A percentile compares a stretch with the other conserved stretches of the same genome.
Evolutionary conservation across 2,113 vertebrate species (phyloP).

Genomic region (Anguilla rostrata): DNA sequence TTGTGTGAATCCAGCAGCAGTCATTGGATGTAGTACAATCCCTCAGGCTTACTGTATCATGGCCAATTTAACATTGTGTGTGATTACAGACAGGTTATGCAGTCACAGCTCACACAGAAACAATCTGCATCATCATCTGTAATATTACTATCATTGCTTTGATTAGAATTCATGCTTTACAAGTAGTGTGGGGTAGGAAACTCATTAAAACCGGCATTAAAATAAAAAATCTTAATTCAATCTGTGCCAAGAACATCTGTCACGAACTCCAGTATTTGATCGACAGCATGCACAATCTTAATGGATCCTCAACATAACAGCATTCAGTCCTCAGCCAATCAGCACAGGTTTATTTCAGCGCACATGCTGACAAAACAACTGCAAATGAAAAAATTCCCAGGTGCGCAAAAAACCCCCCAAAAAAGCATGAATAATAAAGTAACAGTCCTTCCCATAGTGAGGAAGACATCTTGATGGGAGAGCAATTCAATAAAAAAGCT

Average conservation of each 20-base stretch:
- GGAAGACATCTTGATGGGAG: no score
- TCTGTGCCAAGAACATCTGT: not conserved
- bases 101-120: not conserved
- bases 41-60: not conserved
- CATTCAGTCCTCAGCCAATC: not conserved
- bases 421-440: no score
- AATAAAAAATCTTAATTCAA: not conserved
- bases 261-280: not conserved
- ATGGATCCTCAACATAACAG: slow-evolving; percentile 53
- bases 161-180: slow-evolving; percentile 40
- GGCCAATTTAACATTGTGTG: not conserved
- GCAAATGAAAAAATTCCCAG: not conserved
- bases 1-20: not conserved
- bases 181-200: slow-evolving; percentile 12
- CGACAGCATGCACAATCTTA: slow-evolving; percentile 41
- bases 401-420: no score
- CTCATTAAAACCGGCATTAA: not conserved
- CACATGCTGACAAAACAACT: not conserved
- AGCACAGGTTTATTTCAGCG: no score
- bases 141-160: slow-evolving; percentile 27
- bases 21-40: not conserved
- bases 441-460: no score
- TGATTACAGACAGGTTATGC: not conserved
- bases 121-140: not conserved
- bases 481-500: no score